Percentiles rank a stretch among this genome's conserved stretches.
Conservation (phyloP, 2,888 invertebrate species). For the Apodemia mormo region DNA sequence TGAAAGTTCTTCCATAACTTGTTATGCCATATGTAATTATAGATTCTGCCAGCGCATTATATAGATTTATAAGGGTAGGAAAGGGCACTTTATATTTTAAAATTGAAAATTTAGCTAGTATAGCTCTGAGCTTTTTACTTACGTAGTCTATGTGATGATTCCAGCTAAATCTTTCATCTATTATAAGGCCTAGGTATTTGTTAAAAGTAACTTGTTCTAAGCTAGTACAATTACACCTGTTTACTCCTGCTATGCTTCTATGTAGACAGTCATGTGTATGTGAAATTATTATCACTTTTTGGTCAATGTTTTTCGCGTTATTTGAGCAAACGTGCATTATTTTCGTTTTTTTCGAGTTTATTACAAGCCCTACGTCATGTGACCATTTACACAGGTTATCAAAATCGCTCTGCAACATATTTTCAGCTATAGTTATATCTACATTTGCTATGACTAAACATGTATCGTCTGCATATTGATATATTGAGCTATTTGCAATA, state of each 20-base stretch:
- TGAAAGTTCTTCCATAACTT: not conserved
- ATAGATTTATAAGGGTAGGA: no score
- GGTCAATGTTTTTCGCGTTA: not conserved
- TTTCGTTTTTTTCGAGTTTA: constrained; percentile 17
- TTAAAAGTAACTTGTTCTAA: constrained; percentile 15
- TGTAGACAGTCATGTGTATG: constrained; percentile 18
- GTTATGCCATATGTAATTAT: not conserved
- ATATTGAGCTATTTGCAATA: constrained; percentile 25
- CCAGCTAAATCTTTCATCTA: constrained; percentile 25
- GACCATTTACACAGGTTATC: constrained; percentile 25
- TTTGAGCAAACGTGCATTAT: constrained; percentile 22
- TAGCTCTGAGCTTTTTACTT: constrained; percentile 25
- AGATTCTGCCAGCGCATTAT: no score
- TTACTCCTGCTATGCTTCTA: constrained; percentile 20
- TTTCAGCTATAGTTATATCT: constrained; percentile 8
- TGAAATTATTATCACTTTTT: constrained; percentile 1
- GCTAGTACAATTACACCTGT: constrained; percentile 24
- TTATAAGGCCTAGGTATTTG: no score
- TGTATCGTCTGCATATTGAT: constrained; percentile 37
- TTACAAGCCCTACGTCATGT: constrained; percentile 26
- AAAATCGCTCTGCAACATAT: constrained; percentile 20
- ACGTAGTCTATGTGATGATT: constrained; percentile 21
- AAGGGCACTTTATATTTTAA: constrained; percentile 26
- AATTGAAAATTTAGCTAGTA: constrained; percentile 26
- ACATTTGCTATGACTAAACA: constrained; percentile 25